phyloP scores from a whole-genome alignment of 1,140 invertebrate species.

The Oryctes rhinoceros region DNA sequence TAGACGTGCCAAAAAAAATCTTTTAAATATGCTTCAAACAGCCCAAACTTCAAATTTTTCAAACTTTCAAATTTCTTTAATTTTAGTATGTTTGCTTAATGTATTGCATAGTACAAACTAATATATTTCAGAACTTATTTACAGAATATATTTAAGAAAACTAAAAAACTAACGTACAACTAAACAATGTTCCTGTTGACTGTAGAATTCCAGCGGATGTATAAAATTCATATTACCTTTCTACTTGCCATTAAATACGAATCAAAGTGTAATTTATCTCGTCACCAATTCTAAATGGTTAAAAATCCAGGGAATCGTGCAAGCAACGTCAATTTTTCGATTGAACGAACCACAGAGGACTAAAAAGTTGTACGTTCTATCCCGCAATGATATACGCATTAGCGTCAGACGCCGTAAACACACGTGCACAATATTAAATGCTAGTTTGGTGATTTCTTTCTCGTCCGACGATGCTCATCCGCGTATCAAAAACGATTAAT shows the following conservation, averaged over 20 bases:
- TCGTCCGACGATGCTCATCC: not conserved
- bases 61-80: too few species aligned
- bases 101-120: too few species aligned
- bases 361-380: not conserved
- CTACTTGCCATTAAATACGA: not conserved
- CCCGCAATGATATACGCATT: conserved; percentile 17
- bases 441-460: conserved; percentile 17
- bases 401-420: not conserved
- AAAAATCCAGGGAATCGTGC: not conserved
- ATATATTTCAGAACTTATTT: too few species aligned
- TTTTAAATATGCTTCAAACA: too few species aligned
- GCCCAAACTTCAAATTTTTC: too few species aligned
- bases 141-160: too few species aligned
- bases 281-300: not conserved
- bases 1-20: too few species aligned
- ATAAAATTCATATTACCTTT: not conserved
- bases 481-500: conserved; percentile 32
- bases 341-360: not conserved
- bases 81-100: too few species aligned
- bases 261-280: not conserved
- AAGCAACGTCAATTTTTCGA: not conserved
- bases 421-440: conserved; percentile 33
- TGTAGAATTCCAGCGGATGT: too few species aligned
- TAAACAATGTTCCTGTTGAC: too few species aligned
- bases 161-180: too few species aligned